Conservation (phyloP, 2,888 invertebrate species). For the Melieria crassipennis region DNA sequence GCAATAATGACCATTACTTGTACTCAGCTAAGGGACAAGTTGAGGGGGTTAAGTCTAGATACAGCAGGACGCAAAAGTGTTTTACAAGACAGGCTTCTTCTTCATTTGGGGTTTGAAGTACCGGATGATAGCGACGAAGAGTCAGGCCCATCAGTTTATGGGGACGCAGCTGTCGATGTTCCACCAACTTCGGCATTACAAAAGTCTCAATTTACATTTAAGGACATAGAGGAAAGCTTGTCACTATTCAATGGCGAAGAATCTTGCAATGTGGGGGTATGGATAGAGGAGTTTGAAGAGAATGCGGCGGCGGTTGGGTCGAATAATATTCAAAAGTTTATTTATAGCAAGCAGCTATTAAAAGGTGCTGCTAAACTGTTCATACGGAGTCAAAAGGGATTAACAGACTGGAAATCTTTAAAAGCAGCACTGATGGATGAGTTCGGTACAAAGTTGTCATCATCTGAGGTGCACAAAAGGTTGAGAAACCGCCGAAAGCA, state of each 20-base stretch:
- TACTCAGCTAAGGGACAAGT: slow-evolving; percentile 4
- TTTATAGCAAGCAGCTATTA: slow-evolving; percentile 32
- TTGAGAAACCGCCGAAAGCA: slow-evolving; percentile 29
- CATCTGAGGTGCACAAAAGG: slow-evolving; percentile 27
- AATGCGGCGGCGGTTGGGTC: slow-evolving; percentile 28
- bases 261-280: slow-evolving; percentile 29
- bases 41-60: slow-evolving; percentile 8
- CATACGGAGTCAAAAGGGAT: slow-evolving; percentile 22
- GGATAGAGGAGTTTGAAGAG: slow-evolving; percentile 27
- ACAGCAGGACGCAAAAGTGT: slow-evolving; percentile 16
- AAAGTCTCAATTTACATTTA: slow-evolving; percentile 20
- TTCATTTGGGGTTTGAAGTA: slow-evolving; percentile 7
- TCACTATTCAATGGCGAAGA: slow-evolving; percentile 21
- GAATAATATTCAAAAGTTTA: slow-evolving; percentile 23
- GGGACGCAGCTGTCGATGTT: not conserved
- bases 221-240: slow-evolving; percentile 26
- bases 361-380: slow-evolving; percentile 32
- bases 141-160: not conserved
- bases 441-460: slow-evolving; percentile 26
- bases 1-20: slow-evolving; percentile 10
- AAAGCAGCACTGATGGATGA: slow-evolving; percentile 27
- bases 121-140: not conserved
- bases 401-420: slow-evolving; percentile 24
- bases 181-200: not conserved
- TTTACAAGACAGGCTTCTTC: slow-evolving; percentile 16